Base-by-base conservation (phyloP, 2,888 invertebrate genomes). In the Polyommatus icarus region DNA sequence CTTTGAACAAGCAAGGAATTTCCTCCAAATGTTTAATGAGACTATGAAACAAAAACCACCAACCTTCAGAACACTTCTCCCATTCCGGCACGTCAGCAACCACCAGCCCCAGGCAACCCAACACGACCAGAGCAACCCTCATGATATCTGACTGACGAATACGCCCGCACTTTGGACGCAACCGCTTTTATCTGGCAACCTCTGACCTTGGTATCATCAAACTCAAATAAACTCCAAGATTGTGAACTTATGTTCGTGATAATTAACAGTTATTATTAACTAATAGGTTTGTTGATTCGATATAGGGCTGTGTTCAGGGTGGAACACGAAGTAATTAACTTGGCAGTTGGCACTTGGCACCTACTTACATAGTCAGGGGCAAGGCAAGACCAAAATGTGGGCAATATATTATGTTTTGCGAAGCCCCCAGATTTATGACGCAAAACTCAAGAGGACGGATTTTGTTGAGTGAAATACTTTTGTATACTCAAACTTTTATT, bases 201-300 rank as follows among this genome's bases (percentile, higher is more conserved):
- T 32, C 29, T 67, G 67, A 67, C 29, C 29, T 67, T 32, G 67
- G 15, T 67, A 67, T 67, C 67, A 67, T 67, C 15, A 18, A 67
- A 67, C 67, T 67, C 67, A 67, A 67, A 67, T 32, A 67, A 15
- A 18, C 12, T 1, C 6, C 67, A 12, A 12, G 67, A 32, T 61
- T 61, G 61, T 67, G 67, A 67, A 67, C 61, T n/a, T 20, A 59
- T 59, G 32, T 67, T 67, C 29, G 12, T 67, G 3, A 61, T 24
- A 20, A 59, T n/a, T 54, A 8, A n/a, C 59, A 20, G 20, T 59
- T 54, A 54, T 54, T 54, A 54, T 54, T 54, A 54, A 54, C 18
- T 54, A 59, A 59, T 59, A 20, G n/a, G 10, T 61, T 61, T 61
- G 61, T 61, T 61, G 24, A 24, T 61, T 61, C 12, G 18, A 5